These are phyloP conservation scores for Orbicella faveolata DNA, from an alignment of 64 coral and sea anemone species.

Conservation along the genomic window DNA sequence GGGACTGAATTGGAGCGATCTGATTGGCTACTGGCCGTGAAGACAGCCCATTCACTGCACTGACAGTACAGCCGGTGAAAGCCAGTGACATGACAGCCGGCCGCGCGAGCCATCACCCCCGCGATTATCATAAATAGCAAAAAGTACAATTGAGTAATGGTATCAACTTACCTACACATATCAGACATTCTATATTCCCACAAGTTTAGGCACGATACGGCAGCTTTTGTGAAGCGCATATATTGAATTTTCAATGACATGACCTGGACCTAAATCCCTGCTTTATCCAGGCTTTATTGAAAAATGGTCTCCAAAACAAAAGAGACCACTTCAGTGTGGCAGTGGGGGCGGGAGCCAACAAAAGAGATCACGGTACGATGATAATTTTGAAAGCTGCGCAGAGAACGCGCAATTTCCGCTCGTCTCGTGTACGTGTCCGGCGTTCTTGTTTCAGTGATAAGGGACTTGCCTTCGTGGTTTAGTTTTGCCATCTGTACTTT, in stretches of 20 bases:
- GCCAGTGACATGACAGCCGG: too few species aligned
- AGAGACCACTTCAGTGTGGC: background rate
- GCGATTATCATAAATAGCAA: background rate
- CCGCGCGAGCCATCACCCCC: background rate
- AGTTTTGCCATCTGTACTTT: too few species aligned
- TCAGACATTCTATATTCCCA: background rate
- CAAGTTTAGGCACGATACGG: background rate
- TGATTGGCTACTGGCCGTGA: slow-evolving; percentile 49
- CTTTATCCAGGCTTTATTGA: background rate
- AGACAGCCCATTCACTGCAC: slow-evolving; percentile 61
- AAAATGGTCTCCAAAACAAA: background rate
- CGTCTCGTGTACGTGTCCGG: too few species aligned
- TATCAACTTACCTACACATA: background rate
- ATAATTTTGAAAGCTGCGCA: too few species aligned
- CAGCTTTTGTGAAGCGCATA: background rate
- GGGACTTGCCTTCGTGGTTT: too few species aligned
- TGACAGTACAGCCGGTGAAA: slow-evolving; percentile 19
- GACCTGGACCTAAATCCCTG: background rate
- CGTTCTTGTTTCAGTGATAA: too few species aligned
- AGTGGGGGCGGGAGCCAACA: background rate
- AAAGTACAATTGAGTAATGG: background rate
- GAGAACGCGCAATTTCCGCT: too few species aligned
- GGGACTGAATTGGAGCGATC: slow-evolving; percentile 8
- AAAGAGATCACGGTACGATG: background rate
- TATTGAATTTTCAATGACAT: background rate